phyloP scores from a whole-genome alignment of 2,113 vertebrate species.

The Solea senegalensis region DNA sequence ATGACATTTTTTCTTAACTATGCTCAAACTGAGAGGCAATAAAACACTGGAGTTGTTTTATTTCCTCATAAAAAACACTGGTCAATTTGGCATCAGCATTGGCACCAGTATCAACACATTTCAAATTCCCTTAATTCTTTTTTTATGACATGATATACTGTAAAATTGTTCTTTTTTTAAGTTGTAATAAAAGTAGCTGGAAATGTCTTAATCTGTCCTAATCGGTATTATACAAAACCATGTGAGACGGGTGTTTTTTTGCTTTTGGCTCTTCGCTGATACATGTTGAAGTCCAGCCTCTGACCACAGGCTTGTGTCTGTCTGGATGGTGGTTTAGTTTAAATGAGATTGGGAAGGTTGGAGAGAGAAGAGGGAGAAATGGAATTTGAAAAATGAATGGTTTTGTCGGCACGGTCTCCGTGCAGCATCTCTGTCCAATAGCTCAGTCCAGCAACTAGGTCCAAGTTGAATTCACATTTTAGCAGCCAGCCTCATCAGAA shows the following conservation, averaged over 20 bases:
- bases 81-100: background rate
- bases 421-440: slow-evolving; percentile 46
- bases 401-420: slow-evolving; percentile 51
- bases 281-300: slow-evolving; percentile 35
- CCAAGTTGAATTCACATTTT: slow-evolving; percentile 35
- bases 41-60: too few species aligned
- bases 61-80: too few species aligned
- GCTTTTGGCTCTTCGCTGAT: slow-evolving; percentile 16
- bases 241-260: slow-evolving; percentile 2
- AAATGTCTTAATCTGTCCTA: slow-evolving; percentile 10
- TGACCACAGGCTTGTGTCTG: slow-evolving; percentile 39
- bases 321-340: slow-evolving; percentile 45
- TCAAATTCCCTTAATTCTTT: too few species aligned
- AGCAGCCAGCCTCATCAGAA: slow-evolving; percentile 5
- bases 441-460: slow-evolving; percentile 31
- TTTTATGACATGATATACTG: background rate
- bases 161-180: slow-evolving; percentile 2
- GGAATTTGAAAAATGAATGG: slow-evolving; percentile 43
- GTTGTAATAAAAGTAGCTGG: slow-evolving; percentile 2
- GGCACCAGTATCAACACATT: background rate
- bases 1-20: too few species aligned
- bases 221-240: slow-evolving; percentile 17
- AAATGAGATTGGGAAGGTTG: slow-evolving; percentile 42
- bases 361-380: slow-evolving; percentile 26
- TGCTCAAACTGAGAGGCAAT: too few species aligned